A percentile compares a stretch with the other conserved stretches of the same genome.
These are phyloP conservation scores for Megamerina dolium DNA, from an alignment of 2,888 invertebrate genomes.

Conservation along the genomic window DNA sequence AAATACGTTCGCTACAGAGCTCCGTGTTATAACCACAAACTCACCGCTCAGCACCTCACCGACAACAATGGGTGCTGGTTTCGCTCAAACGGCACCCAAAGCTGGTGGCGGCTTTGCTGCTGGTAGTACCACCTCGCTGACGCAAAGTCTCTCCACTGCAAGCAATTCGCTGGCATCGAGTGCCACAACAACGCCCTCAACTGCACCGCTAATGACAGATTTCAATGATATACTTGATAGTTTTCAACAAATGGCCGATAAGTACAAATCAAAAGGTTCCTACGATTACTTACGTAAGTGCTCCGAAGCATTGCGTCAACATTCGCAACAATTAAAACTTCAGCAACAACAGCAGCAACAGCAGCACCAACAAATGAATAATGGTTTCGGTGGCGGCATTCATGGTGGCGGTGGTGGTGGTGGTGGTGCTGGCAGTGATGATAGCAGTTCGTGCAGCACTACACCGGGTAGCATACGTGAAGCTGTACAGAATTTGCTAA, in stretches of 20 bases:
- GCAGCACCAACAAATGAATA: constrained; percentile 20
- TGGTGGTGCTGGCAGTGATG: constrained; percentile 34
- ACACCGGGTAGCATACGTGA: constrained; percentile 63
- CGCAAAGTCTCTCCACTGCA: constrained; percentile 12
- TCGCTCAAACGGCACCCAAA: constrained; percentile 20
- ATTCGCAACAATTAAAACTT: constrained; percentile 43
- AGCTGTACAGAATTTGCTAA: constrained; percentile 62
- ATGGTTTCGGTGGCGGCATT: constrained; percentile 14
- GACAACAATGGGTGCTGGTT: constrained; percentile 18
- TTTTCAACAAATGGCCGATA: constrained; percentile 48
- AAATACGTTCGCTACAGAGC: constrained; percentile 22
- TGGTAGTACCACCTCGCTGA: constrained; percentile 16
- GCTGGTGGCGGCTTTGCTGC: constrained; percentile 22
- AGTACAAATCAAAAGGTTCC: constrained; percentile 48
- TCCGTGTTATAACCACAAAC: constrained; percentile 33
- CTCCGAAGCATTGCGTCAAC: constrained; percentile 47
- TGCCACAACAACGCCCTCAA: constrained; percentile 39
- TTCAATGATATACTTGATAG: constrained; percentile 49
- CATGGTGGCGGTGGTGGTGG: constrained; percentile 20
- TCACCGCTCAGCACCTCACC: constrained; percentile 34
- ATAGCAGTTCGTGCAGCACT: constrained; percentile 46
- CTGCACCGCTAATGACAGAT: constrained; percentile 39
- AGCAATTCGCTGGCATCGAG: constrained; percentile 23
- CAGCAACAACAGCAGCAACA: constrained; percentile 35
- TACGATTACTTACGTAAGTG: constrained; percentile 49